These are phyloP conservation scores for Amphiprion ocellaris DNA, from an alignment of 2,113 vertebrate genomes.

Conservation along the genomic window DNA sequence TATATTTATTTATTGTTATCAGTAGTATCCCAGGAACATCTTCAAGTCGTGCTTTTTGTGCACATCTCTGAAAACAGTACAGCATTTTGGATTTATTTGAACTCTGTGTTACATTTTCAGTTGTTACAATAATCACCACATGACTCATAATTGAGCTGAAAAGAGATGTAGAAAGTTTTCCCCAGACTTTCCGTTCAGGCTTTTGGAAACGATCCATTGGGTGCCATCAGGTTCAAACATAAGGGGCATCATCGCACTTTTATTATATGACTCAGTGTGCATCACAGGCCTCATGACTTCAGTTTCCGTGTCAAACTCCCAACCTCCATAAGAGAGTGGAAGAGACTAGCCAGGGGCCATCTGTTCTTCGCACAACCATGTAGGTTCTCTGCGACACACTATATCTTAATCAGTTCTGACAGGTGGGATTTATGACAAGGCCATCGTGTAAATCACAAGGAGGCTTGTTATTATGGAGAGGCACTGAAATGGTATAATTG, in stretches of 20 bases:
- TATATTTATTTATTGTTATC: background rate
- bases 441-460: conserved; percentile 62
- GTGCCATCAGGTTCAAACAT: background rate
- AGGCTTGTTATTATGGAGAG: conserved; percentile 72
- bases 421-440: conserved; percentile 65
- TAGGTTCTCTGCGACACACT: conserved; percentile 65
- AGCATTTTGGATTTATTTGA: too few species aligned
- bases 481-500: conserved; percentile 70
- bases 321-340: conserved; percentile 14
- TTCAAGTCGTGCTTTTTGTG: too few species aligned
- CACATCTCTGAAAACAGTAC: too few species aligned
- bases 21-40: background rate
- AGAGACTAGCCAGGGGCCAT: conserved; percentile 45
- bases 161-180: too few species aligned
- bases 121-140: background rate
- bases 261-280: conserved; percentile 44
- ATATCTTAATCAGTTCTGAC: conserved; percentile 65
- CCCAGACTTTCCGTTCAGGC: background rate
- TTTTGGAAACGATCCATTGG: background rate
- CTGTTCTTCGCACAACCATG: conserved; percentile 40
- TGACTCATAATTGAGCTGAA: too few species aligned
- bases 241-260: conserved; percentile 23
- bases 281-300: conserved; percentile 64
- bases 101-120: background rate
- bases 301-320: conserved; percentile 69